Evolutionary conservation across 1,140 invertebrate genomes (phyloP).

Genomic region (Rhynchophorus ferrugineus): DNA sequence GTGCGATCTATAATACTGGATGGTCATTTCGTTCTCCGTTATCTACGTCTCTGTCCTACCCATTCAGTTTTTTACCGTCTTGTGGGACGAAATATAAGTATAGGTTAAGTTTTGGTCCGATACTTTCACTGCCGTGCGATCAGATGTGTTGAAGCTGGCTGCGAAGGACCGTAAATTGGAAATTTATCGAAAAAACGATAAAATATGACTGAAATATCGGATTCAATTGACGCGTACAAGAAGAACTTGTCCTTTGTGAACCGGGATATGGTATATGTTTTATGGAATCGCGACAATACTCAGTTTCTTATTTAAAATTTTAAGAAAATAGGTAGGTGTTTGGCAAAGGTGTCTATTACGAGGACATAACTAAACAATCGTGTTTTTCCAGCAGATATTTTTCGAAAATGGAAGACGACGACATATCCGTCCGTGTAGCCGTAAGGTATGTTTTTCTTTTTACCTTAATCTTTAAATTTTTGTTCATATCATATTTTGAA

Average conservation of each 20-base stretch:
- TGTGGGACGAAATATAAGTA: constrained; percentile 14
- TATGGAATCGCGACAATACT: background rate
- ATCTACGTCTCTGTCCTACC: constrained; percentile 14
- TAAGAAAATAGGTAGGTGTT: constrained; percentile 23
- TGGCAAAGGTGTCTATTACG: constrained; percentile 20
- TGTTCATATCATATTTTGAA: background rate
- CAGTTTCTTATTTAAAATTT: constrained; percentile 15
- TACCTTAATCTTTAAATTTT: background rate
- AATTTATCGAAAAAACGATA: constrained; percentile 3
- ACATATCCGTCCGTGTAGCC: constrained; percentile 37
- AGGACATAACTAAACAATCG: constrained; percentile 6
- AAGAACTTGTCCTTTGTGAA: constrained; percentile 7
- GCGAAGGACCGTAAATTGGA: constrained; percentile 10
- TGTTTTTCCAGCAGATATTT: constrained; percentile 19
- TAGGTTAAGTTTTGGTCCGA: constrained; percentile 15
- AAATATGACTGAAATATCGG: constrained; percentile 15
- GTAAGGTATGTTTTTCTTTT: constrained; percentile 33
- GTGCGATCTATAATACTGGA: constrained; percentile 16
- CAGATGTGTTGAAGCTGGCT: constrained; percentile 13
- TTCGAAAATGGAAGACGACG: constrained; percentile 36
- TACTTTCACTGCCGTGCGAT: constrained; percentile 19
- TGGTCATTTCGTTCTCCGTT: constrained; percentile 8
- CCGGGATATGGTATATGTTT: constrained; percentile 15
- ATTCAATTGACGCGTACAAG: constrained; percentile 1
- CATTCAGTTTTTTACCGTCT: constrained; percentile 9